Evolutionary conservation across 2,888 invertebrate species (phyloP).

Genomic region (Octonoba sinensis): DNA sequence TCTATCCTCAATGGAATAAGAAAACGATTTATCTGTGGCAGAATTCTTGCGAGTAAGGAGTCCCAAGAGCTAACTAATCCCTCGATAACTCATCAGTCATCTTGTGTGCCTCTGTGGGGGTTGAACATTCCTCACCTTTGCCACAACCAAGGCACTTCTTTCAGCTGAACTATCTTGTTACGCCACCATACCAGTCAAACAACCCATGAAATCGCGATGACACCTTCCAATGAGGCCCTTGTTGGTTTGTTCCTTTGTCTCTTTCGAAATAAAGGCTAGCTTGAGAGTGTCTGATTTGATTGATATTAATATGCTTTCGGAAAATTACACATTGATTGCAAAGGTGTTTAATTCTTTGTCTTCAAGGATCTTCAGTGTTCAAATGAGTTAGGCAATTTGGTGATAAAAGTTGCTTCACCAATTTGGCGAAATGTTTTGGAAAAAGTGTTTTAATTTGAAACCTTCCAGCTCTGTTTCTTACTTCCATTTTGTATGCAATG

Average conservation of each 20-base stretch:
- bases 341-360: too few relatives aligned
- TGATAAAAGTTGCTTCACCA: too few relatives aligned
- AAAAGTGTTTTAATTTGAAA: too few relatives aligned
- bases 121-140: constrained; percentile 10
- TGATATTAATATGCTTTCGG: too few relatives aligned
- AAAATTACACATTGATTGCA: too few relatives aligned
- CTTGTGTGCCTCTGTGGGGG: not conserved
- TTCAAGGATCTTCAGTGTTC: too few relatives aligned
- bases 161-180: constrained; percentile 10
- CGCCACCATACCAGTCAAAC: constrained; percentile 1
- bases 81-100: constrained; percentile 40
- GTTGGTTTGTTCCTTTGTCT: constrained; percentile 1
- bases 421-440: too few relatives aligned
- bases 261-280: not conserved
- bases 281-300: too few relatives aligned
- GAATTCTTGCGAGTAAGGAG: not conserved
- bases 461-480: too few relatives aligned
- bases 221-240: not conserved
- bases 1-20: not conserved
- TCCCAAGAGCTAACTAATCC: constrained; percentile 28
- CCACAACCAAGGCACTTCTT: not conserved
- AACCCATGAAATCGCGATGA: constrained; percentile 22
- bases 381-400: too few relatives aligned
- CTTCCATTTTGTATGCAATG: too few relatives aligned
- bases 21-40: constrained; percentile 7